phyloP scores from a whole-genome alignment of 2,888 invertebrate genomes.

The Chymomyza amoena region DNA sequence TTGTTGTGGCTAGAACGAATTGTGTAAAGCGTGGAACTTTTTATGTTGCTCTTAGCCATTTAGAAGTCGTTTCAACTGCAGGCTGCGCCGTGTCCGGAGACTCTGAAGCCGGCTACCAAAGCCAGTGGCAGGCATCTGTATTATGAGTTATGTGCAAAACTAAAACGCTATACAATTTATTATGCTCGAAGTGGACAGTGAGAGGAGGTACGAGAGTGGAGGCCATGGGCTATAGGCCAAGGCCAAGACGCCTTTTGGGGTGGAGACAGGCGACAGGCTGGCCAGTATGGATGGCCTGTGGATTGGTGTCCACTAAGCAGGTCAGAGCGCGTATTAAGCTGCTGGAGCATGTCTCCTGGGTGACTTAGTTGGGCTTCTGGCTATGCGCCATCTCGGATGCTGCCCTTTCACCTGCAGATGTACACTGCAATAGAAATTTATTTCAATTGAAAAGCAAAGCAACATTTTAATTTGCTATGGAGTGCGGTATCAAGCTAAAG shows the following conservation, averaged over 20 bases:
- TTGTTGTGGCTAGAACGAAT: background rate
- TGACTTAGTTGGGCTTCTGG: constrained; percentile 14
- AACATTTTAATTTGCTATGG: constrained; percentile 34
- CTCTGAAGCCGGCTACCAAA: background rate
- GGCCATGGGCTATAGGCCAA: background rate
- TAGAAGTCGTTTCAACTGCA: constrained; percentile 39
- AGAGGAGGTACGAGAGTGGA: background rate
- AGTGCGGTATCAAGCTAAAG: too few species aligned
- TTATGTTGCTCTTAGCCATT: constrained; percentile 1
- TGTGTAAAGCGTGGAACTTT: background rate
- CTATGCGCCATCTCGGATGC: background rate
- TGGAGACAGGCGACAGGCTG: background rate
- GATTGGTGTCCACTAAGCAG: constrained; percentile 26
- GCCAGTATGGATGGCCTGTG: background rate
- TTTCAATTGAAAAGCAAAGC: constrained; percentile 32
- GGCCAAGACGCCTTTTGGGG: constrained; percentile 8
- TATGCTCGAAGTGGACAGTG: constrained; percentile 19
- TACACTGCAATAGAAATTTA: constrained; percentile 42
- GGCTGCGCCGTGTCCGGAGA: background rate
- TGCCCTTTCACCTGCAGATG: constrained; percentile 33
- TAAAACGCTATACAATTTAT: constrained; percentile 57
- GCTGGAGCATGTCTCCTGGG: constrained; percentile 53
- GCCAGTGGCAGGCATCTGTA: constrained; percentile 22
- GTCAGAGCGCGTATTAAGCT: constrained; percentile 29
- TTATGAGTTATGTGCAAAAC: constrained; percentile 46